Conservation (phyloP, 1,140 invertebrate genomes). For the Listronotus bonariensis region DNA sequence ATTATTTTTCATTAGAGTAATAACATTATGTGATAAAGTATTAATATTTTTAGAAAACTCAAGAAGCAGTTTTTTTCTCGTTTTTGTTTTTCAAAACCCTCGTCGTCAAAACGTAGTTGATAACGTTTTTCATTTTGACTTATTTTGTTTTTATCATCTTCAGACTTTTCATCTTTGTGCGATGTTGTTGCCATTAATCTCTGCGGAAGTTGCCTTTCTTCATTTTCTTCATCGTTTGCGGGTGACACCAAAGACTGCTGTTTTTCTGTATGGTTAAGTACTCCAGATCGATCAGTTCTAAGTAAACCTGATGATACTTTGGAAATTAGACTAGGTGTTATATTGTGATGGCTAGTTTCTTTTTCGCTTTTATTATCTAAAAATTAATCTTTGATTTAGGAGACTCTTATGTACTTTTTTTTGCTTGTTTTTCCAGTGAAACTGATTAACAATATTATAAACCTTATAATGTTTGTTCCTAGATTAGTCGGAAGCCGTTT, state of each 20-base stretch:
- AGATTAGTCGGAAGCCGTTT: no score
- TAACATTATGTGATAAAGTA: constrained; percentile 6
- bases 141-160: neutral
- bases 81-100: neutral
- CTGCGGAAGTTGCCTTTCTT: neutral
- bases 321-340: constrained; percentile 26
- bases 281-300: no score
- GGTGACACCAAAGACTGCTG: neutral
- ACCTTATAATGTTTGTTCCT: no score
- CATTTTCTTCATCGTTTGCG: no score
- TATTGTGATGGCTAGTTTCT: neutral
- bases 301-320: constrained; percentile 12
- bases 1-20: neutral
- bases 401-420: no score
- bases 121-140: constrained; percentile 3
- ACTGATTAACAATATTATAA: no score
- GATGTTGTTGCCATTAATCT: constrained; percentile 17
- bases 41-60: constrained; percentile 20
- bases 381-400: no score
- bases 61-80: constrained; percentile 8
- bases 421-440: no score
- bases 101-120: neutral
- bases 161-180: neutral
- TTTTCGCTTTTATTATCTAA: neutral
- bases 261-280: no score